Evolutionary conservation across 2,113 vertebrate species (phyloP).

Genomic region (Ochotona curzoniae): DNA sequence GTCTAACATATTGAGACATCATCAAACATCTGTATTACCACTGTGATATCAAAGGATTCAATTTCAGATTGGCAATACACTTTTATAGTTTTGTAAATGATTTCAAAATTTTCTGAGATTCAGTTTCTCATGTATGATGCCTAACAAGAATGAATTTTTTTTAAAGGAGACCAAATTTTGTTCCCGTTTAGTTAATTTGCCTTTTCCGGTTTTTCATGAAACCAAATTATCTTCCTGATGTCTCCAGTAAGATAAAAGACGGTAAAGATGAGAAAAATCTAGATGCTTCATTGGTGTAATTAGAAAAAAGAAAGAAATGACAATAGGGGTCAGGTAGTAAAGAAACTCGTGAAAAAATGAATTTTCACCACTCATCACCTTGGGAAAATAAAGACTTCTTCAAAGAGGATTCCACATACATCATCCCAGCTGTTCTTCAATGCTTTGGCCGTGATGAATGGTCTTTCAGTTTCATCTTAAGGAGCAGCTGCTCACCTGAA

Average conservation of each 20-base stretch:
- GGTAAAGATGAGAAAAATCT: background rate
- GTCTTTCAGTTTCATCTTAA: conserved; percentile 15
- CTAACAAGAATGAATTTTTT: background rate
- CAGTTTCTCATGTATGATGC: background rate
- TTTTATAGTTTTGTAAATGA: background rate
- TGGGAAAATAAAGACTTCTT: conserved; percentile 49
- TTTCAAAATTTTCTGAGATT: background rate
- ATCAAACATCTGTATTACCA: background rate
- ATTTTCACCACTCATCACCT: background rate
- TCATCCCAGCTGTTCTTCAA: conserved; percentile 49
- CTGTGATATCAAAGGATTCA: background rate
- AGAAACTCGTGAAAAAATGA: conserved; percentile 25
- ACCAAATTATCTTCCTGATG: background rate
- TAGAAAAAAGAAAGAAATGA: background rate
- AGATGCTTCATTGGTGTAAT: background rate
- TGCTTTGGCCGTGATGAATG: conserved; percentile 43
- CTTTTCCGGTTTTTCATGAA: background rate
- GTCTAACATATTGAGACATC: background rate
- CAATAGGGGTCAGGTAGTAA: background rate
- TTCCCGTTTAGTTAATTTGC: background rate
- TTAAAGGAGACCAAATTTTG: background rate
- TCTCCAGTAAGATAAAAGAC: background rate
- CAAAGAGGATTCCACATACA: conserved; percentile 27
- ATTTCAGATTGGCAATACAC: background rate
- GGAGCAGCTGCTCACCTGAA: conserved; percentile 54